These are phyloP conservation scores for Girardia tigrina DNA, from an alignment of 2,888 invertebrate genomes.

Conservation along the genomic window DNA sequence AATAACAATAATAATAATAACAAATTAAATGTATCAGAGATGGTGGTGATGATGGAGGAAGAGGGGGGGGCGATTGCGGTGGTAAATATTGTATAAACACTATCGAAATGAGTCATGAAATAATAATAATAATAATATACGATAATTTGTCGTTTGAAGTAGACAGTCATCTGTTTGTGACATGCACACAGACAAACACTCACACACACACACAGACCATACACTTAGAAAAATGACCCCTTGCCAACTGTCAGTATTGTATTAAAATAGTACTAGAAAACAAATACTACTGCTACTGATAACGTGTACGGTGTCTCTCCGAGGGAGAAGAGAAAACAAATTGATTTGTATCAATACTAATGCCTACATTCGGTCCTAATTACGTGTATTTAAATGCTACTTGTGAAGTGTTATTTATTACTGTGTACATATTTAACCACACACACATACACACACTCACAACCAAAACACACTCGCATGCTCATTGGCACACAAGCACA, in stretches of 20 bases:
- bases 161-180: conserved; percentile 16
- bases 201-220: too few relatives aligned
- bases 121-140: background rate
- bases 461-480: background rate
- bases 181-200: background rate
- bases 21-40: too few relatives aligned
- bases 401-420: background rate
- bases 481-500: background rate
- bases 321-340: conserved; percentile 10
- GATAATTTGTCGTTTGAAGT: conserved; percentile 16
- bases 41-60: too few relatives aligned
- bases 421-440: background rate
- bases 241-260: background rate
- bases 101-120: background rate
- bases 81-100: conserved; percentile 6
- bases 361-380: conserved; percentile 7
- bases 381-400: conserved; percentile 7
- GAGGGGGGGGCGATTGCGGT: too few relatives aligned
- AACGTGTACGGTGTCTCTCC: conserved; percentile 1
- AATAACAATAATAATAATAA: too few relatives aligned
- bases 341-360: conserved; percentile 12
- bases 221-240: too few relatives aligned
- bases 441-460: background rate
- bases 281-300: background rate
- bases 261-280: background rate